Conservation (phyloP, 2,888 invertebrate genomes). For the Germaria angustata region DNA sequence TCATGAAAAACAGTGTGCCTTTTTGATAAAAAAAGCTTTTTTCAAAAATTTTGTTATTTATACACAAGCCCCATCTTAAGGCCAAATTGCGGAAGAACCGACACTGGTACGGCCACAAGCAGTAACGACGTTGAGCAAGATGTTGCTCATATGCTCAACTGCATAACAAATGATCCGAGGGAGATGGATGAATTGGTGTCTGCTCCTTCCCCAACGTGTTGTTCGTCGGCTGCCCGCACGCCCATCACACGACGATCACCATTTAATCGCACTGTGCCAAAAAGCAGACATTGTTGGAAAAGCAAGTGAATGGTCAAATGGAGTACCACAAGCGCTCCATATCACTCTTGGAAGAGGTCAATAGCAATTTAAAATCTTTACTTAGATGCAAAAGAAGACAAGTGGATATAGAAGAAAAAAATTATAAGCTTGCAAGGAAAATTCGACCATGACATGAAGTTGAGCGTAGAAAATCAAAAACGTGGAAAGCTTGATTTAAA, state of each 20-base stretch:
- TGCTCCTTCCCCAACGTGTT: too few species aligned
- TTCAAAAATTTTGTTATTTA: too few species aligned
- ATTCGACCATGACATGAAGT: too few species aligned
- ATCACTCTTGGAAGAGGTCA: slow-evolving; percentile 6
- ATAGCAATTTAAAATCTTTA: slow-evolving; percentile 7
- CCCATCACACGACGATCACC: too few species aligned
- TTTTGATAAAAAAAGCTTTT: too few species aligned
- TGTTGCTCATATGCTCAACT: slow-evolving; percentile 9
- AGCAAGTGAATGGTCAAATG: slow-evolving; percentile 21
- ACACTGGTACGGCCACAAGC: slow-evolving; percentile 3
- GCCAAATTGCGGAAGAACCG: too few species aligned
- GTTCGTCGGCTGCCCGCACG: too few species aligned
- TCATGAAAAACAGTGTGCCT: too few species aligned
- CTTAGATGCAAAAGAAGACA: not conserved
- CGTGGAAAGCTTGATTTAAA: not conserved
- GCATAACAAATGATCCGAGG: slow-evolving; percentile 5
- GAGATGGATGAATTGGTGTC: slow-evolving; percentile 18
- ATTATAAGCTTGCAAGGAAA: too few species aligned
- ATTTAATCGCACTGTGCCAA: slow-evolving; percentile 20
- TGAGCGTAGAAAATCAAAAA: slow-evolving; percentile 5
- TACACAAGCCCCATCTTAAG: too few species aligned
- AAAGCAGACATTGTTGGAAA: slow-evolving; percentile 35
- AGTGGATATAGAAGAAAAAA: too few species aligned
- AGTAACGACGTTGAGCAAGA: slow-evolving; percentile 14
- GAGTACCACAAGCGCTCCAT: slow-evolving; percentile 2